phyloP scores from a whole-genome alignment of 2,888 invertebrate genomes.

The Ganaspis brasiliensis region DNA sequence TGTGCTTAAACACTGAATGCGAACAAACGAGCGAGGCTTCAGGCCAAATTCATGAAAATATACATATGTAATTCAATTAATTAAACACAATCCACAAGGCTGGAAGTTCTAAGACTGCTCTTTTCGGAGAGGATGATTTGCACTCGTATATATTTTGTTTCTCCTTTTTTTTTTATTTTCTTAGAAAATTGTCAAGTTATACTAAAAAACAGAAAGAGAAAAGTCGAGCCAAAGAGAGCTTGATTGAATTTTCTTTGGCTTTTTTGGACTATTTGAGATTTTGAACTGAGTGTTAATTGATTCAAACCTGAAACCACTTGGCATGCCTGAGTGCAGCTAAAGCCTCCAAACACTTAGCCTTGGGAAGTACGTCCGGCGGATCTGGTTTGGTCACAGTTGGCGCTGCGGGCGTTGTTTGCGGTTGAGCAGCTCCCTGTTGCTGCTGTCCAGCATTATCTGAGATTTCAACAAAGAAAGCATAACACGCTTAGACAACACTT shows the following conservation, averaged over 20 bases:
- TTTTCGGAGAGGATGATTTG: slow-evolving; percentile 71
- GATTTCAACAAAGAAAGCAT: slow-evolving; percentile 81
- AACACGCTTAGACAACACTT: slow-evolving; percentile 81
- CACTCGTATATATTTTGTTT: slow-evolving; percentile 71
- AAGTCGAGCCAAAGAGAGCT: slow-evolving; percentile 21
- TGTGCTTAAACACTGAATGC: slow-evolving; percentile 66
- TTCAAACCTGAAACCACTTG: slow-evolving; percentile 99
- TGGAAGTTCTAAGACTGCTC: slow-evolving; percentile 80
- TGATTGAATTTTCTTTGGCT: background rate
- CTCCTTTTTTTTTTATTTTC: slow-evolving; percentile 43
- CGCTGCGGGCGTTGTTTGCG: slow-evolving; percentile 85
- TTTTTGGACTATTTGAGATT: slow-evolving; percentile 43
- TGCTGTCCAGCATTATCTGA: slow-evolving; percentile 81
- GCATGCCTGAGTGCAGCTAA: slow-evolving; percentile 99
- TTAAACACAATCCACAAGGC: slow-evolving; percentile 72
- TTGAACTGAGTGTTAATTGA: slow-evolving; percentile 79
- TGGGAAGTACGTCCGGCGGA: slow-evolving; percentile 96
- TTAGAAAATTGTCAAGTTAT: slow-evolving; percentile 62
- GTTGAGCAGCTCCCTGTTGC: slow-evolving; percentile 80
- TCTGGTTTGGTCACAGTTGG: slow-evolving; percentile 89
- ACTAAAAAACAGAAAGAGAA: slow-evolving; percentile 62
- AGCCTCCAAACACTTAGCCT: slow-evolving; percentile 99
- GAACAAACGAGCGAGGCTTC: slow-evolving; percentile 70
- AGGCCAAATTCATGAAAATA: slow-evolving; percentile 65
- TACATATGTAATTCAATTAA: slow-evolving; percentile 58